Evolutionary conservation across 53 echinoderm and acorn worm genomes (phyloP).

Genomic region (Luidia sarsii): DNA sequence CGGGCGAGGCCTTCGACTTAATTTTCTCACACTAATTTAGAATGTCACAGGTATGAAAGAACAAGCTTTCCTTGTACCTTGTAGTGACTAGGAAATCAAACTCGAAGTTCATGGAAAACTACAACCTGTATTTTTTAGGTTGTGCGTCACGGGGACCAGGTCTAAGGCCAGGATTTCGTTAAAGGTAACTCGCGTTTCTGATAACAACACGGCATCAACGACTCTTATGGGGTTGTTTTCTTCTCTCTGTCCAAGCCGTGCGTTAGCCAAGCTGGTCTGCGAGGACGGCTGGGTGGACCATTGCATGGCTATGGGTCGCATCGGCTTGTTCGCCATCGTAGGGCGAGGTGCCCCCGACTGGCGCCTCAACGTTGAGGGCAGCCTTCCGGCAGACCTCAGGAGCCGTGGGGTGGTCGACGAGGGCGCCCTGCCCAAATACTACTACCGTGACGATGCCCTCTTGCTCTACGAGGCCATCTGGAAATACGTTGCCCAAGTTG

Average conservation of each 20-base stretch:
- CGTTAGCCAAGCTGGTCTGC: slow-evolving; percentile 68
- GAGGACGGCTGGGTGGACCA: slow-evolving; percentile 87
- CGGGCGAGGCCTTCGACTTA: too few species aligned
- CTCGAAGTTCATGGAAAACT: too few species aligned
- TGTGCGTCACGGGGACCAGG: too few species aligned
- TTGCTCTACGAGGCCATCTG: slow-evolving; percentile 72
- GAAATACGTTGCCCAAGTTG: slow-evolving; percentile 77
- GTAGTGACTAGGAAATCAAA: too few species aligned
- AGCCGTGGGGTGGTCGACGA: slow-evolving; percentile 81
- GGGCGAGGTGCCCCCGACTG: slow-evolving; percentile 49
- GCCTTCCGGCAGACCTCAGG: slow-evolving; percentile 72
- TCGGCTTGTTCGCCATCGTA: slow-evolving; percentile 86
- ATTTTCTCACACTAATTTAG: too few species aligned
- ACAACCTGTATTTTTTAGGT: too few species aligned
- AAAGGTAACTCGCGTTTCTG: too few species aligned
- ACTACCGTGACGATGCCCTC: slow-evolving; percentile 85
- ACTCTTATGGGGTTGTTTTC: too few species aligned
- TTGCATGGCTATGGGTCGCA: slow-evolving; percentile 76
- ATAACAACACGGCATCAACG: too few species aligned
- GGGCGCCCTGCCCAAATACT: slow-evolving; percentile 82
- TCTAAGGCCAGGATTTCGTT: too few species aligned
- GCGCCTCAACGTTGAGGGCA: slow-evolving; percentile 76
- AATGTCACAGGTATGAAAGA: too few species aligned
- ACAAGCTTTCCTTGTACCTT: too few species aligned
- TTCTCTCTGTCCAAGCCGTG: slow-evolving; percentile 56